phyloP scores from a whole-genome alignment of 2,113 vertebrate species.

The Malurus cyaneus region DNA sequence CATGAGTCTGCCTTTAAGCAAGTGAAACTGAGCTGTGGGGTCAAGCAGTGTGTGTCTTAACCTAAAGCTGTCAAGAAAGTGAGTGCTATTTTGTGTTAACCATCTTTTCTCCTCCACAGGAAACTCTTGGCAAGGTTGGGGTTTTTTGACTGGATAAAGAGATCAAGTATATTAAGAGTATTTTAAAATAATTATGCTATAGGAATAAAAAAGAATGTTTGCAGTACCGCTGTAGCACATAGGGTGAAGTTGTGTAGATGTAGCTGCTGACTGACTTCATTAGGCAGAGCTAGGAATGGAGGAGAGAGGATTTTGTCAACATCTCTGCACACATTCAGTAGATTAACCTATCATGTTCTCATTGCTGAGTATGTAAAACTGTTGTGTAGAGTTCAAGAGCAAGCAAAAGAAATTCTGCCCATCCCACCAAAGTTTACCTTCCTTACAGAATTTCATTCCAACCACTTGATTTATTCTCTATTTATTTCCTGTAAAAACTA shows the following conservation, averaged over 20 bases:
- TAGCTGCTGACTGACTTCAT: not conserved
- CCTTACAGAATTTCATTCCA: conserved; percentile 51
- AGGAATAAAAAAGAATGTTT: not conserved
- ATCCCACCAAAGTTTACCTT: conserved; percentile 51
- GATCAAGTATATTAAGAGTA: not conserved
- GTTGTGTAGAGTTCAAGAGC: conserved; percentile 25
- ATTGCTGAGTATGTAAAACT: not conserved
- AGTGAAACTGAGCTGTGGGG: not conserved
- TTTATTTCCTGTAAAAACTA: conserved; percentile 42
- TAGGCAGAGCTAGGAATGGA: not conserved
- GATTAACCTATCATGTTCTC: not conserved
- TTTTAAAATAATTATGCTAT: not conserved
- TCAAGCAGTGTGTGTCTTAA: not conserved
- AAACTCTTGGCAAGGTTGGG: not conserved
- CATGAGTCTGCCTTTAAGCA: not conserved
- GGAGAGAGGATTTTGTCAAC: not conserved
- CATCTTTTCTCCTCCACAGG: not conserved
- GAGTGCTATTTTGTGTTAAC: not conserved
- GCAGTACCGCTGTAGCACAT: not conserved
- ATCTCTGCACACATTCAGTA: not conserved
- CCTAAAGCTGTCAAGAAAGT: not conserved
- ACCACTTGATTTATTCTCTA: conserved; percentile 1
- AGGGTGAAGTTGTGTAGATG: not conserved
- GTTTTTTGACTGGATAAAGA: not conserved
- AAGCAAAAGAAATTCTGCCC: conserved; percentile 45